These are phyloP conservation scores for Malthinus flaveolus DNA, from an alignment of 2,888 invertebrate genomes.

Conservation along the genomic window DNA sequence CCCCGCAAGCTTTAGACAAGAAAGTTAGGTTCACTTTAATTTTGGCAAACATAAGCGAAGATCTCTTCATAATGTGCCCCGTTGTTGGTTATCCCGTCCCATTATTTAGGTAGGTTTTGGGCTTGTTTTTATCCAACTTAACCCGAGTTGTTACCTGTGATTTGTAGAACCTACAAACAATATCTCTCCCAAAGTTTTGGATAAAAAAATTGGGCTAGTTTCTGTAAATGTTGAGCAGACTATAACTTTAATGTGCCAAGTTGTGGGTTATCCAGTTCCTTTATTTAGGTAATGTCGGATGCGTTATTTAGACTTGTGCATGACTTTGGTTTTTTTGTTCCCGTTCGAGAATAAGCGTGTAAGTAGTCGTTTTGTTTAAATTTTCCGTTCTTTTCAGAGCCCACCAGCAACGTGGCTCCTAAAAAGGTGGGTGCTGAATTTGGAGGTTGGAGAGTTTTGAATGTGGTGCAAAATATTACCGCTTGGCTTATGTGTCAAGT, in stretches of 20 bases:
- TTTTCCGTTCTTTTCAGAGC: slow-evolving; percentile 47
- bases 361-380: neutral
- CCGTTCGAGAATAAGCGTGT: slow-evolving; percentile 3
- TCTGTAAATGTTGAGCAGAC: slow-evolving; percentile 52
- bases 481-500: slow-evolving; percentile 69
- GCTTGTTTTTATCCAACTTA: neutral
- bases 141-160: neutral
- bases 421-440: slow-evolving; percentile 63
- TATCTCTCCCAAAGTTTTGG: slow-evolving; percentile 61
- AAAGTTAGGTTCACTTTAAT: slow-evolving; percentile 61
- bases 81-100: slow-evolving; percentile 72
- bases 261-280: slow-evolving; percentile 70
- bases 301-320: slow-evolving; percentile 10
- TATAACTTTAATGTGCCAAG: slow-evolving; percentile 68
- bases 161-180: slow-evolving; percentile 71
- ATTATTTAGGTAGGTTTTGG: slow-evolving; percentile 1
- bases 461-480: slow-evolving; percentile 57
- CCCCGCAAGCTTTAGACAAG: slow-evolving; percentile 61
- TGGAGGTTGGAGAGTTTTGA: slow-evolving; percentile 63
- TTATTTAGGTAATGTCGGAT: slow-evolving; percentile 64
- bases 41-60: slow-evolving; percentile 55
- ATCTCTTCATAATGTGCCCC: slow-evolving; percentile 69
- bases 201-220: slow-evolving; percentile 58
- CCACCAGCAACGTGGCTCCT: slow-evolving; percentile 67
- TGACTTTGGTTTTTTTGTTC: slow-evolving; percentile 1